A percentile compares a stretch with the other conserved stretches of the same genome.
phyloP scores from a whole-genome alignment of 2,888 invertebrate genomes.

The Clistopyga incitator region DNA sequence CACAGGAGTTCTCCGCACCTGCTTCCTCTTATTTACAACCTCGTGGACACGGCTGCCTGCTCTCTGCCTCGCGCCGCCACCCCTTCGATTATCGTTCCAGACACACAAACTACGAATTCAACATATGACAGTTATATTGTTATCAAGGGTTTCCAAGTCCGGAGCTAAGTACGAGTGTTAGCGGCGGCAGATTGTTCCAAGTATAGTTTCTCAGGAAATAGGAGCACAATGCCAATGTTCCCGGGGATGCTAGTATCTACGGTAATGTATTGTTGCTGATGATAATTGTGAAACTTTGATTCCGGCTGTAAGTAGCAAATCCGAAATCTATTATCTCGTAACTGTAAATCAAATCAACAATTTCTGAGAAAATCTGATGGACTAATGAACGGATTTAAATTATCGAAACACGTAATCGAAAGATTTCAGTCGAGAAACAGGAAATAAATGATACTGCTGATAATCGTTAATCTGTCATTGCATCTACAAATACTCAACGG shows the following conservation, averaged over 20 bases:
- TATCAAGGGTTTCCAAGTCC: constrained; percentile 53
- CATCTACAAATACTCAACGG: too few relatives aligned
- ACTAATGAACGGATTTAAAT: neutral
- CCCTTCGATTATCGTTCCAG: constrained; percentile 65
- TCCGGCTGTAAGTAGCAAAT: neutral
- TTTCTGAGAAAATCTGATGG: neutral
- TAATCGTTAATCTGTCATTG: too few relatives aligned
- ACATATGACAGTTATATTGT: constrained; percentile 56
- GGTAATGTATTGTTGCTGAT: neutral
- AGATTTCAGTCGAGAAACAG: too few relatives aligned
- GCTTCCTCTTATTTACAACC: constrained; percentile 74
- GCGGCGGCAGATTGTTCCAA: constrained; percentile 55
- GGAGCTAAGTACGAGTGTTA: constrained; percentile 24
- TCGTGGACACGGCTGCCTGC: constrained; percentile 59
- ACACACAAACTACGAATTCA: constrained; percentile 59
- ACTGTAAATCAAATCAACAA: neutral
- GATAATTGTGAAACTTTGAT: neutral
- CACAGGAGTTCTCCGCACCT: constrained; percentile 74
- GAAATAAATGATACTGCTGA: too few relatives aligned
- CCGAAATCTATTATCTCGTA: neutral
- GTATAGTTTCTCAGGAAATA: constrained; percentile 40
- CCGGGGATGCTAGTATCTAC: neutral
- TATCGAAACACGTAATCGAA: neutral
- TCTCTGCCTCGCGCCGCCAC: constrained; percentile 34
- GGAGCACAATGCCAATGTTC: constrained; percentile 7